phyloP scores from a whole-genome alignment of 2,113 vertebrate genomes.

The Rallus limicola region DNA sequence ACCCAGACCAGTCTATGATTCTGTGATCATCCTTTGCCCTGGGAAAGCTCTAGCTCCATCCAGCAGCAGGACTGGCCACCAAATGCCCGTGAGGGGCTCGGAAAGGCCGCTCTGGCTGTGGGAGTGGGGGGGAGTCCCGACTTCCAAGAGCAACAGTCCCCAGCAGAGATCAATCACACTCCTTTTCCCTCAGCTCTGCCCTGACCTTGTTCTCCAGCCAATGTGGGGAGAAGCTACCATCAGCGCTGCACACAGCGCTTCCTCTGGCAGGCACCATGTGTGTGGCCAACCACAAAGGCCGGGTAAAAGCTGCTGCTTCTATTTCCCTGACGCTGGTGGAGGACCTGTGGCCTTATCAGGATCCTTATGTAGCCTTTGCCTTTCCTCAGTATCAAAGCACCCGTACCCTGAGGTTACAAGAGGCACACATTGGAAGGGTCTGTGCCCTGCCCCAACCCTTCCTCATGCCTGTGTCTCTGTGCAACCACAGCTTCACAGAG shows the following conservation, averaged over 20 bases:
- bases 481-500: accelerated
- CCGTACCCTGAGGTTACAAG: background rate
- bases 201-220: background rate
- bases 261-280: background rate
- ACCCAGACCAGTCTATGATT: too few species aligned
- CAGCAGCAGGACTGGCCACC: too few species aligned
- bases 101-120: background rate
- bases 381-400: background rate
- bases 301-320: background rate
- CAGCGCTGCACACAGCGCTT: background rate
- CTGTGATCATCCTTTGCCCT: background rate
- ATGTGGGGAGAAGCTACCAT: too few species aligned
- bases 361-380: background rate
- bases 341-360: background rate
- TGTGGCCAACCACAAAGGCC: background rate
- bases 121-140: background rate
- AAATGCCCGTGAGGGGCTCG: background rate
- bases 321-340: background rate
- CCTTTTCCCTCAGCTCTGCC: background rate
- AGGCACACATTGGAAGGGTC: background rate
- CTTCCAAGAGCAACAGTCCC: background rate
- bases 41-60: background rate
- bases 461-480: background rate
- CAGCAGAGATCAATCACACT: background rate
- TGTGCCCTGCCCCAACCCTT: background rate